Percentiles rank a stretch among this genome's conserved stretches.
phyloP scores from a whole-genome alignment of 1,140 invertebrate species.

The Drosophila biarmipes region DNA sequence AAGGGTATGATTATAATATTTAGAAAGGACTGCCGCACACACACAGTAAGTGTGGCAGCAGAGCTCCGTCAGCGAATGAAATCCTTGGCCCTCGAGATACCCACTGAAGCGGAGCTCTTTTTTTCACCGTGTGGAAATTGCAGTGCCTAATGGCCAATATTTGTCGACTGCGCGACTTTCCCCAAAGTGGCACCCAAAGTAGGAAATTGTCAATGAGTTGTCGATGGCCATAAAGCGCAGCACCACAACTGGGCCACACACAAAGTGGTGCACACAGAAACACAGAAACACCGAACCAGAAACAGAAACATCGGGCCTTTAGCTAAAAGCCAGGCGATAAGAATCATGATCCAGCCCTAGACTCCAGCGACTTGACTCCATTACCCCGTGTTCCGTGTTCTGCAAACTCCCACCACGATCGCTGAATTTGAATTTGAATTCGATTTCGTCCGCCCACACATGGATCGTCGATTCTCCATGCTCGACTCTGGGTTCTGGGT shows the following conservation, averaged over 20 bases:
- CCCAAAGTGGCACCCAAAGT: slow-evolving; percentile 72
- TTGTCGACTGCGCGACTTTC: slow-evolving; percentile 59
- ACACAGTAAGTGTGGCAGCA: no score
- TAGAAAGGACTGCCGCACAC: no score
- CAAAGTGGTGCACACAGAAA: slow-evolving; percentile 33
- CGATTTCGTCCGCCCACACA: slow-evolving; percentile 74
- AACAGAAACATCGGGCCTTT: slow-evolving; percentile 53
- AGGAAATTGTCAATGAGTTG: slow-evolving; percentile 76
- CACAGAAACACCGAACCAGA: neutral
- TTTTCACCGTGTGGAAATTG: slow-evolving; percentile 30
- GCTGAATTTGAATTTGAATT: slow-evolving; percentile 57
- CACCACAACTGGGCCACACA: slow-evolving; percentile 64
- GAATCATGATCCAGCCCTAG: slow-evolving; percentile 65
- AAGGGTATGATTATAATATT: no score
- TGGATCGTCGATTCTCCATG: slow-evolving; percentile 29
- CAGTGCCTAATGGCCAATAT: slow-evolving; percentile 58
- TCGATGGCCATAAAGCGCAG: slow-evolving; percentile 40
- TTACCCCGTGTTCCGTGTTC: slow-evolving; percentile 26
- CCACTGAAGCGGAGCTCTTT: neutral
- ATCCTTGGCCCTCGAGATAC: no score
- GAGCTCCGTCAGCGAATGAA: no score
- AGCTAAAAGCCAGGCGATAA: slow-evolving; percentile 73
- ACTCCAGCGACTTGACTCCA: slow-evolving; percentile 37
- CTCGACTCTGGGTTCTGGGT: slow-evolving; percentile 4
- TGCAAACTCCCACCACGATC: slow-evolving; percentile 28